phyloP scores from a whole-genome alignment of 2,888 invertebrate genomes.

The Julus scanicus region DNA sequence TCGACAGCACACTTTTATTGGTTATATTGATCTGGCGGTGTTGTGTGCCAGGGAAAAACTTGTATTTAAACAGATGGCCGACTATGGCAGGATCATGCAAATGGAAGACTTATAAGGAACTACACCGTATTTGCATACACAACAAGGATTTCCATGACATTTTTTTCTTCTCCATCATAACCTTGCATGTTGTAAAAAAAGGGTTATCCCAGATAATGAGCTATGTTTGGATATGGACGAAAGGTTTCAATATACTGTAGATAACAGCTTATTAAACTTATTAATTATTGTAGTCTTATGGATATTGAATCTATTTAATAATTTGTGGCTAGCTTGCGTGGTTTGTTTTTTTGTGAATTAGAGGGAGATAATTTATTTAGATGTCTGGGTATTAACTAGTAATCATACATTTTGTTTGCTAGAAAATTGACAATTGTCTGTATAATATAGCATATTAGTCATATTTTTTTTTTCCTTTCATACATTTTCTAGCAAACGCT shows the following conservation, averaged over 20 bases:
- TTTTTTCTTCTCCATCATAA: background rate
- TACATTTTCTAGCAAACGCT: no score
- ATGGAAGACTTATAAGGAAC: constrained; percentile 27
- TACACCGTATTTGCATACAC: constrained; percentile 33
- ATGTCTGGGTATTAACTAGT: no score
- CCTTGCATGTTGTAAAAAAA: background rate
- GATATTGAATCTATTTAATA: background rate
- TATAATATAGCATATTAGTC: no score
- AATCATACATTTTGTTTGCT: no score
- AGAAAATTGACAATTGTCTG: no score
- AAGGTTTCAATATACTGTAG: background rate
- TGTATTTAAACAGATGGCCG: constrained; percentile 33
- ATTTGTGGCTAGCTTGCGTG: background rate
- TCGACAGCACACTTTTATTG: constrained; percentile 26
- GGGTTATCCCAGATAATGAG: background rate
- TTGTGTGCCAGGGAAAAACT: constrained; percentile 20
- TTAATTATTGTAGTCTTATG: background rate
- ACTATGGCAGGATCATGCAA: constrained; percentile 12
- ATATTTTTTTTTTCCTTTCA: no score
- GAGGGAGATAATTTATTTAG: no score
- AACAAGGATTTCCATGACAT: constrained; percentile 9
- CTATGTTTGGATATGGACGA: background rate
- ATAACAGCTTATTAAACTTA: background rate
- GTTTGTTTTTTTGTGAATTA: no score
- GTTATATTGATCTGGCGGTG: constrained; percentile 19